Evolutionary conservation across 2,113 vertebrate species (phyloP).

Genomic region (Dasyornis broadbenti): DNA sequence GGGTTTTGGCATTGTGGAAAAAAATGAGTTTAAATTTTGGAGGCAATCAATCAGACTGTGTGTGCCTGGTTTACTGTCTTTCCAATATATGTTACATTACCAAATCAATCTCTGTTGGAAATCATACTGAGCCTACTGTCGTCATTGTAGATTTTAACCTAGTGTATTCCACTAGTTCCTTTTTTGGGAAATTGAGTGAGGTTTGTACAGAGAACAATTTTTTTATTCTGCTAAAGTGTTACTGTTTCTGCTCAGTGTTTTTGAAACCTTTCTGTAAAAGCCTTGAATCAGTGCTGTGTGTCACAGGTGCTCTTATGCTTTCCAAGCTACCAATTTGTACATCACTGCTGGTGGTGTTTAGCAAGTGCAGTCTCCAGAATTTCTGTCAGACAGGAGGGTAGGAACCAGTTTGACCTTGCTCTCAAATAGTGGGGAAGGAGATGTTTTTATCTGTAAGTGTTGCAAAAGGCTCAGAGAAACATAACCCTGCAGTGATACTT

Average conservation of each 20-base stretch:
- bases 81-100: not conserved
- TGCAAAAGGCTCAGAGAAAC: not conserved
- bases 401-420: not conserved
- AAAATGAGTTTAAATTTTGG: not conserved
- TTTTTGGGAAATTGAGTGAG: not conserved
- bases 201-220: not conserved
- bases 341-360: not conserved
- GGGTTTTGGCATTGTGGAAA: not conserved
- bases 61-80: not conserved
- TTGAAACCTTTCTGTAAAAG: not conserved
- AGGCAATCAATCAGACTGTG: not conserved
- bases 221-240: not conserved
- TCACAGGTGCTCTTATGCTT: accelerated
- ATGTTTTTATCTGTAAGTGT: not conserved
- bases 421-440: not conserved
- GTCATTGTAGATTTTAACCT: not conserved
- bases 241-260: not conserved
- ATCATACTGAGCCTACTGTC: not conserved
- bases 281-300: not conserved
- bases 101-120: not conserved
- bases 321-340: not conserved
- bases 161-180: not conserved
- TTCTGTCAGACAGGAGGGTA: not conserved
- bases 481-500: not conserved
- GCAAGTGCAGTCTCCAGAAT: not conserved